phyloP scores from a whole-genome alignment of 2,888 invertebrate species.

The Lottia gigantea region DNA sequence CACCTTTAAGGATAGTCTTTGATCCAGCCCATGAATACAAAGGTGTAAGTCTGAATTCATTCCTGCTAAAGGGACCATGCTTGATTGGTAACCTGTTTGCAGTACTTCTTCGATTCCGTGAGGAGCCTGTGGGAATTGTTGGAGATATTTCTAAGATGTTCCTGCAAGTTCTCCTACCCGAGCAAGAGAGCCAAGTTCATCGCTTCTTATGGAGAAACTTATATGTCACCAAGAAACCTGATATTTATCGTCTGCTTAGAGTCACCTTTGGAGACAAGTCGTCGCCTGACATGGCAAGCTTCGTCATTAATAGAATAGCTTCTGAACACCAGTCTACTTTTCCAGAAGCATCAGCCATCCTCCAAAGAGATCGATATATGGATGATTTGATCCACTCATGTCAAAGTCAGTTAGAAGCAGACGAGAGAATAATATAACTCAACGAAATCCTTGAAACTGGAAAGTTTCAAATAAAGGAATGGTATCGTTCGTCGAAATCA shows the following conservation, averaged over 20 bases:
- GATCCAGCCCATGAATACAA: conserved; percentile 19
- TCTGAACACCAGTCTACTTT: conserved; percentile 1
- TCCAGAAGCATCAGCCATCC: conserved; percentile 19
- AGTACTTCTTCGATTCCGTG: conserved; percentile 16
- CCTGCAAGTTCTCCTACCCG: not conserved
- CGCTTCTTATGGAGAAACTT: conserved; percentile 20
- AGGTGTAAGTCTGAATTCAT: conserved; percentile 16
- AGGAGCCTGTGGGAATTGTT: not conserved
- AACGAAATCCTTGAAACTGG: conserved; percentile 16
- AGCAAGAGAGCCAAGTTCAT: conserved; percentile 15
- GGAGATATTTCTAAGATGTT: conserved; percentile 12
- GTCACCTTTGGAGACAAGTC: conserved; percentile 1
- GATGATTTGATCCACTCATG: conserved; percentile 23
- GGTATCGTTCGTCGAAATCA: conserved; percentile 14
- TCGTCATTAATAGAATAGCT: conserved; percentile 16
- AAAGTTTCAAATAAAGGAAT: conserved; percentile 20
- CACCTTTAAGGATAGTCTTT: conserved; percentile 24
- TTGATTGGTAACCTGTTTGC: conserved; percentile 20
- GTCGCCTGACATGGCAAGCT: conserved; percentile 13
- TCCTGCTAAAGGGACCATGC: conserved; percentile 19
- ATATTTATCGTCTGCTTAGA: conserved; percentile 6
- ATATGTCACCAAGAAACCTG: conserved; percentile 15
- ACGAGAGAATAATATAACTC: conserved; percentile 10
- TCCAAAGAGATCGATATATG: conserved; percentile 23
- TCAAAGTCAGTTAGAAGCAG: not conserved